Evolutionary conservation across 2,113 vertebrate genomes (phyloP), one percentile per base, ranked within the genome.

Genomic region (Scomber colias): DNA sequence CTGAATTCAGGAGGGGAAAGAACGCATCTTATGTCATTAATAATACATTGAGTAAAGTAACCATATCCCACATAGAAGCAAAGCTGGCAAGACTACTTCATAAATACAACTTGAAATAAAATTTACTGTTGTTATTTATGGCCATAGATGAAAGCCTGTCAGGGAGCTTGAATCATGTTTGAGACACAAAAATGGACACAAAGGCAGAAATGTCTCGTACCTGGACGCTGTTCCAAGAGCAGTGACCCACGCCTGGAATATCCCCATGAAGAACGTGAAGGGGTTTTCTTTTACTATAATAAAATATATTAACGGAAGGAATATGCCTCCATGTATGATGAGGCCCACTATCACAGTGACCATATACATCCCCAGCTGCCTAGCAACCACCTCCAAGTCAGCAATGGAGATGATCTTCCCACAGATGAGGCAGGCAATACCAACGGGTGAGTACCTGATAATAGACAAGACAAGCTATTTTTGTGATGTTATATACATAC

Each of bases 161-260:
- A 53, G 11, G 50, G 1, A 56, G 74, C 17, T 24, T 27, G 14
- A 79, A 24, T 19, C n/a, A 5, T 12, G 7, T 19, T 63, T 49
- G 19, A 27, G 27, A 17, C 24, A 67, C 50, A 45, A 21, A 62
- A 82, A 60, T 11, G 63, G 13, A 11, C 44, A 31, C 0, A 3
- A 21, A 69, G 6, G 24, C 30, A 27, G 55, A 65, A 46, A 13
- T 21, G 31, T 48, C 0, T 66, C 61, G 6, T 97, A 99, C 98
- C 98, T 99, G 92, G 98, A 99, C 30, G 98, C 98, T 21, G 98
- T 99, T 79, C 98, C 98, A 27, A 99, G 93, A 8, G 98, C 98
- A 3, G 98, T 99, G 92, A 99, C 97, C 98, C 98, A 99, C 10
- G 98, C 98, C 89, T 99, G 98, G 92, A 99, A 99, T 79, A 99